Percentiles rank a stretch among this genome's conserved stretches.
Conservation (phyloP, 2,888 invertebrate genomes). For the Brachynemurus nebulosus region DNA sequence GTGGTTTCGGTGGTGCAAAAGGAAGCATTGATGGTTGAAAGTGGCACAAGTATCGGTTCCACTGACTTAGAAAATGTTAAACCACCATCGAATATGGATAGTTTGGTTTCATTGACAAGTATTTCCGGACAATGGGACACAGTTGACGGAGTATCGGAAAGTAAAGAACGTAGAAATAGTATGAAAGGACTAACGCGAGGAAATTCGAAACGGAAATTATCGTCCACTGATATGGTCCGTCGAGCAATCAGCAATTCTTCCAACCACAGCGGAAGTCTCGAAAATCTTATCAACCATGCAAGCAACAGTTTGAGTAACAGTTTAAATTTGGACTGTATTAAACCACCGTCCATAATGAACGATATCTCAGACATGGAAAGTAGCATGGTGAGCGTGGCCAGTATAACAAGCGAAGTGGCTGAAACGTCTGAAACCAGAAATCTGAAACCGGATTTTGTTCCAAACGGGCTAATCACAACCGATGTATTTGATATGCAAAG, state of each 20-base stretch:
- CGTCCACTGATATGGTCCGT: constrained; percentile 58
- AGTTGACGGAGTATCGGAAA: constrained; percentile 21
- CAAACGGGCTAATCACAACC: constrained; percentile 28
- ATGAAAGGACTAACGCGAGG: constrained; percentile 27
- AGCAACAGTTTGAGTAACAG: constrained; percentile 36
- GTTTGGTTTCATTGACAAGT: constrained; percentile 41
- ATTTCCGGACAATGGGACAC: constrained; percentile 38
- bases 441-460: constrained; percentile 26
- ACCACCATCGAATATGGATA: constrained; percentile 66
- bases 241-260: constrained; percentile 48
- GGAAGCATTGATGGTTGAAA: constrained; percentile 40
- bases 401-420: constrained; percentile 62
- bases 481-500: constrained; percentile 21
- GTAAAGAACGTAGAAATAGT: constrained; percentile 23
- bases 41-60: constrained; percentile 43
- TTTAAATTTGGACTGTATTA: constrained; percentile 63
- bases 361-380: constrained; percentile 60
- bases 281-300: constrained; percentile 42
- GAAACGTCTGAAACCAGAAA: constrained; percentile 15
- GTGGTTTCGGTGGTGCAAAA: constrained; percentile 42
- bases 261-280: constrained; percentile 41
- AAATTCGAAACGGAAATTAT: constrained; percentile 47
- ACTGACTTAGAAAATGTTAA: constrained; percentile 59
- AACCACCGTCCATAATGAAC: constrained; percentile 73
- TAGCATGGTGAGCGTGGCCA: constrained; percentile 73